Percentiles rank a stretch among this genome's conserved stretches.
These are phyloP conservation scores for Rhombomys opimus DNA, from an alignment of 2,113 vertebrate species.

Conservation along the genomic window DNA sequence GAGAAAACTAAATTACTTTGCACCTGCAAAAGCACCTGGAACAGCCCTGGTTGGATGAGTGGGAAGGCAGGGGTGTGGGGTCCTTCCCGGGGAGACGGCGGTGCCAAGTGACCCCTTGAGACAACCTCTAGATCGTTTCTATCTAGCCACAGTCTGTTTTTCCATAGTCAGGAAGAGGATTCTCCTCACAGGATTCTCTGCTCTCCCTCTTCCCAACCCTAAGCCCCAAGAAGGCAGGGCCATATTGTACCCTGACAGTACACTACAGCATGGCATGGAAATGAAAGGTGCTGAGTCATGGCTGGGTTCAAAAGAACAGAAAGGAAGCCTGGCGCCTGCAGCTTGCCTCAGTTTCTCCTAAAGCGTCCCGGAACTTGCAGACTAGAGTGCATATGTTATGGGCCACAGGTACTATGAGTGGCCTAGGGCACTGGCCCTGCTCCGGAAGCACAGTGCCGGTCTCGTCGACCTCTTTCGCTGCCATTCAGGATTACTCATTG, in stretches of 20 bases:
- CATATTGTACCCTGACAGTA: background rate
- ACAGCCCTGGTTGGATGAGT: background rate
- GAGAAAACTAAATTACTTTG: constrained; percentile 24
- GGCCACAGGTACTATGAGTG: background rate
- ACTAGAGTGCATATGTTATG: background rate
- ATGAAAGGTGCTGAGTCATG: background rate
- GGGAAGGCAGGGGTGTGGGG: background rate
- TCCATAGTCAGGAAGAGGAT: background rate
- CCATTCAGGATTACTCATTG: background rate
- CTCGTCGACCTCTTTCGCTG: background rate
- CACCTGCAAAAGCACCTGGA: constrained; percentile 44
- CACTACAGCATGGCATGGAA: background rate
- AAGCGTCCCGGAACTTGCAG: background rate
- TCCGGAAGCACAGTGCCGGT: background rate
- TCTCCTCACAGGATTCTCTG: background rate
- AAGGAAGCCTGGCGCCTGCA: background rate
- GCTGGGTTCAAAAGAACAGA: background rate
- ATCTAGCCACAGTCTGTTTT: background rate
- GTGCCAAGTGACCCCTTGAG: background rate
- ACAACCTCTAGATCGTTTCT: background rate
- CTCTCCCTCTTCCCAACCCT: background rate
- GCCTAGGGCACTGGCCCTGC: background rate
- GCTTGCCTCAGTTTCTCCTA: background rate
- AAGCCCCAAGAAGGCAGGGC: background rate
- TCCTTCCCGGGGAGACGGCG: background rate